Conservation (phyloP, 2,888 invertebrate species). For the Pollenia amentaria region DNA sequence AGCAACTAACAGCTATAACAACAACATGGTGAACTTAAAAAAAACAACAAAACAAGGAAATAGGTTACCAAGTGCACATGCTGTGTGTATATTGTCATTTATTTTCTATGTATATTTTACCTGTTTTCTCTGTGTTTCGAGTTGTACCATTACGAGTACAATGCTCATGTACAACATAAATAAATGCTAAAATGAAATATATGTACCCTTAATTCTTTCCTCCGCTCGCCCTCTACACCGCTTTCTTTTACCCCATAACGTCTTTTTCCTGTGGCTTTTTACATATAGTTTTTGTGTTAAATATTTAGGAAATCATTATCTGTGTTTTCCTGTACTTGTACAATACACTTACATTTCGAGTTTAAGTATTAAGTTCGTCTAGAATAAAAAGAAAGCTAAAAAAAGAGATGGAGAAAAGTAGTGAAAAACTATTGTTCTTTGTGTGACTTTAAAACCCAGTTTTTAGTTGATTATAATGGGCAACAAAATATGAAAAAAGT, state of each 20-base stretch:
- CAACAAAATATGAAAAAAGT: slow-evolving; percentile 15
- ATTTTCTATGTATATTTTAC: slow-evolving; percentile 60
- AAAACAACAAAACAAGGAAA: slow-evolving; percentile 62
- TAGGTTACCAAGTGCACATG: slow-evolving; percentile 74
- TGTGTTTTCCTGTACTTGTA: slow-evolving; percentile 41
- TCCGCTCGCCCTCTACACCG: neutral
- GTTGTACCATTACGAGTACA: slow-evolving; percentile 18
- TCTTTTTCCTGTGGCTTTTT: slow-evolving; percentile 19
- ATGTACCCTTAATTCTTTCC: neutral
- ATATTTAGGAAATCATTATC: slow-evolving; percentile 66
- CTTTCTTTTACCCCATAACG: neutral
- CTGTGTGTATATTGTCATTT: slow-evolving; percentile 65
- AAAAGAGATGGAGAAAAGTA: neutral
- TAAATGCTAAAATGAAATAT: slow-evolving; percentile 28
- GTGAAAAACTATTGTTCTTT: slow-evolving; percentile 18
- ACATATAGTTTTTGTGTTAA: slow-evolving; percentile 33
- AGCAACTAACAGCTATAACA: slow-evolving; percentile 37
- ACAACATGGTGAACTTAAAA: neutral
- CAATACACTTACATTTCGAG: slow-evolving; percentile 35
- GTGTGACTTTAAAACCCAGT: slow-evolving; percentile 54
- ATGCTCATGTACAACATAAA: slow-evolving; percentile 26
- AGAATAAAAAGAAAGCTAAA: slow-evolving; percentile 6
- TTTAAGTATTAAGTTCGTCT: slow-evolving; percentile 62
- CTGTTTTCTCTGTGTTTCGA: slow-evolving; percentile 33
- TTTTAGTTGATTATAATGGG: slow-evolving; percentile 26